Percentiles rank a stretch among this genome's conserved stretches.
Conservation (phyloP, 1,140 invertebrate species). For the Papilio polytes region DNA sequence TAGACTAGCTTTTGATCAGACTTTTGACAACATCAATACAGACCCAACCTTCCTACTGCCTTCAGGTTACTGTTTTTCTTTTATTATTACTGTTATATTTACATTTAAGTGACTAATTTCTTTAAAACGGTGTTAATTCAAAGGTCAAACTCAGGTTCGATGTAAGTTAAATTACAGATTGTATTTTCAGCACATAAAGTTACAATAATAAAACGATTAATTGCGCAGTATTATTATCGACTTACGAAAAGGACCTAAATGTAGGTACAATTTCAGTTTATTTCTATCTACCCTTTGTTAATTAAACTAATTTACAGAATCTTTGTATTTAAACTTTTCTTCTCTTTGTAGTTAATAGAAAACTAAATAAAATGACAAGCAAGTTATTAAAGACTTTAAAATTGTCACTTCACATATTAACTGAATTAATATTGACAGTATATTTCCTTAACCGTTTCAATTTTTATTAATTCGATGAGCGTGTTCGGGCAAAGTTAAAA, state of each 20-base stretch:
- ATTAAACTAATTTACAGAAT: background rate
- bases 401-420: background rate
- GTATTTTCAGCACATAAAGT: background rate
- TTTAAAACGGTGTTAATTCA: background rate
- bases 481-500: background rate
- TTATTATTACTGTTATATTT: constrained; percentile 30
- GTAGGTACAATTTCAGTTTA: too few species aligned
- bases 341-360: background rate
- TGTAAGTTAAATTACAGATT: background rate
- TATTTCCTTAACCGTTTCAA: background rate
- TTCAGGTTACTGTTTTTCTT: constrained; percentile 58
- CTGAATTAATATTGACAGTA: background rate
- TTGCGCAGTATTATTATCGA: background rate
- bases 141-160: background rate
- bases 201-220: background rate
- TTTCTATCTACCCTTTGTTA: background rate
- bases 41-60: constrained; percentile 69
- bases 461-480: background rate
- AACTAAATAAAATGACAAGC: background rate
- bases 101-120: background rate
- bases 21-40: constrained; percentile 65
- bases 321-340: background rate
- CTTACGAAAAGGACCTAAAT: too few species aligned
- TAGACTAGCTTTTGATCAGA: constrained; percentile 67
- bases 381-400: too few species aligned